These are phyloP conservation scores for Osmerus mordax DNA, from an alignment of 2,113 vertebrate genomes.

Conservation along the genomic window DNA sequence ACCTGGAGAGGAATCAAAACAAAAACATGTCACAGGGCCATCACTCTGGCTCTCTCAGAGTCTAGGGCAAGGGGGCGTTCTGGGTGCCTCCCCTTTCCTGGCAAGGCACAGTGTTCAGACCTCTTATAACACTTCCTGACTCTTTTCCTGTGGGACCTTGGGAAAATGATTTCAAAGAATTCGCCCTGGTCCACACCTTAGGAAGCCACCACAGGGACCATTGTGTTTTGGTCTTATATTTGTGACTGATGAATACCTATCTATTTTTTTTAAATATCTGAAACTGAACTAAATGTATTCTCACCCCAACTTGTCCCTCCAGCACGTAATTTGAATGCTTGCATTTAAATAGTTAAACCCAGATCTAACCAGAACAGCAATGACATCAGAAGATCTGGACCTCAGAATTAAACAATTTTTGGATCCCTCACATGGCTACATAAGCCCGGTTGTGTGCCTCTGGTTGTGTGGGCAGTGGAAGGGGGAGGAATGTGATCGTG, in stretches of 20 bases:
- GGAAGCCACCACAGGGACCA: no score
- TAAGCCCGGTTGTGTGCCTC: slow-evolving; percentile 15
- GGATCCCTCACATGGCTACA: neutral
- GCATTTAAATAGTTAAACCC: neutral
- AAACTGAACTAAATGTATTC: no score
- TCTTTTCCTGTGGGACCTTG: slow-evolving; percentile 54
- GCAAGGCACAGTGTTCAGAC: slow-evolving; percentile 11
- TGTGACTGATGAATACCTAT: no score
- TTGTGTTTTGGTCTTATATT: no score
- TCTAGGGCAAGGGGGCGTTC: slow-evolving; percentile 23
- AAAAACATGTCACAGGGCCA: slow-evolving; percentile 23
- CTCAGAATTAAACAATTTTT: slow-evolving; percentile 8
- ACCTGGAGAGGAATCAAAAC: slow-evolving; percentile 58
- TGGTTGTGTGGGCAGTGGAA: slow-evolving; percentile 40
- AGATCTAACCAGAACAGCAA: neutral
- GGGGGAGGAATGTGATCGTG: slow-evolving; percentile 58
- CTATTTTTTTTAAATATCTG: no score
- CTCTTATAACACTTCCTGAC: slow-evolving; percentile 49
- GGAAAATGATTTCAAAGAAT: slow-evolving; percentile 47
- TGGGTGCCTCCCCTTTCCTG: slow-evolving; percentile 21
- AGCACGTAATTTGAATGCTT: no score
- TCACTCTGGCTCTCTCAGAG: neutral
- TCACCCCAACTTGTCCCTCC: no score
- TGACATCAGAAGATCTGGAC: slow-evolving; percentile 18
- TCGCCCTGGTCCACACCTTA: slow-evolving; percentile 34